A percentile compares a stretch with the other conserved stretches of the same genome.
Conservation (phyloP, 2,888 invertebrate species). For the Xanthia icteritia region DNA sequence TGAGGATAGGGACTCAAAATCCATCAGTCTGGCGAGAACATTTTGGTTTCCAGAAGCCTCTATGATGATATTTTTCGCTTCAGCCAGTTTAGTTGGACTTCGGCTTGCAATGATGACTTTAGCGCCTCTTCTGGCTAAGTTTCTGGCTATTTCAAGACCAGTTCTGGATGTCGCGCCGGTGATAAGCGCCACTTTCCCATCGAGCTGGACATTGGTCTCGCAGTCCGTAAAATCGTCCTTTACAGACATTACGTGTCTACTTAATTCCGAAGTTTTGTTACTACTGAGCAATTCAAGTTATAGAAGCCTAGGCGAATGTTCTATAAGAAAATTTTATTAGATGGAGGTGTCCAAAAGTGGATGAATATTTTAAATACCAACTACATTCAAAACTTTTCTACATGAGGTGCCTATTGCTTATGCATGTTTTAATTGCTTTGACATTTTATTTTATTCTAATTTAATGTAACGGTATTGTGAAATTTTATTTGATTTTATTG, state of each 20-base stretch:
- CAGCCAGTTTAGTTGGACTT: constrained; percentile 76
- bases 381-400: no score
- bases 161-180: constrained; percentile 83
- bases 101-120: constrained; percentile 90
- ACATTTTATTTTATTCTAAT: background rate
- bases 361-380: background rate
- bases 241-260: constrained; percentile 60
- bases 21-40: constrained; percentile 81
- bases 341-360: background rate
- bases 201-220: constrained; percentile 73
- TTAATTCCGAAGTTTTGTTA: constrained; percentile 15
- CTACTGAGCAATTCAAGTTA: constrained; percentile 47
- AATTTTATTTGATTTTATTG: background rate
- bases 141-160: constrained; percentile 81
- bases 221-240: constrained; percentile 77
- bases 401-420: no score
- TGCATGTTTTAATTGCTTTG: no score
- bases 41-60: constrained; percentile 71
- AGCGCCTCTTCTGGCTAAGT: constrained; percentile 88
- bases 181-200: constrained; percentile 83
- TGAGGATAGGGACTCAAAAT: constrained; percentile 88
- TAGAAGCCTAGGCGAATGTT: background rate
- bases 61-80: constrained; percentile 72
- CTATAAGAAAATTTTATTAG: background rate
- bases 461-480: background rate